Evolutionary conservation across 2,113 vertebrate species (phyloP), one percentile per base, ranked within the genome.

Genomic region (Ramphastos sulfuratus): DNA sequence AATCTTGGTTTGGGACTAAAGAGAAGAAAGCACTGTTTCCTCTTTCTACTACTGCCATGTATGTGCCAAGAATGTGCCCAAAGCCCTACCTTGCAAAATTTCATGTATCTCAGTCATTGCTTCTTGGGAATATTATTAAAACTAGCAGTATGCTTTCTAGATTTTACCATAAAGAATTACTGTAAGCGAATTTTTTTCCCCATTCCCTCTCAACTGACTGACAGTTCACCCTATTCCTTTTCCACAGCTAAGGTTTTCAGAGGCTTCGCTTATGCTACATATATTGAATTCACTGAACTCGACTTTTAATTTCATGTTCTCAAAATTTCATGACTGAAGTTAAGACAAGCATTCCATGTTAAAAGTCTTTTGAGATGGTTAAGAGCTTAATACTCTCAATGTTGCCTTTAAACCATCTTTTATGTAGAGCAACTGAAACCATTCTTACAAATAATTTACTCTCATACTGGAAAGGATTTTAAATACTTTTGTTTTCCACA

Each of bases 401-500:
- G 90, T 75, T 94, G 90, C 93, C 92, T 94, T 95, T 80, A 74
- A 95, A 87, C 14, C 5, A 39, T 23, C 75, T 80, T 15, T 73
- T 71, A 74, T 1, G 7, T 7, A 75, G 7, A 90, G 37, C 23
- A 93, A 85, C 54, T 37, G 59, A 90, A 89, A 74, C 6, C 17
- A 54, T 56, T 82, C n/a, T 61, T 73, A 55, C 3, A 44, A 79
- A 4, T 86, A 67, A 78, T 90, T 86, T 82, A 71, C 70, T n/a
- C 8, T 82, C 21, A 60, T 24, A 55, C 13, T 74, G 44, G 12
- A 83, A 93, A 91, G 81, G 80, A 91, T 90, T 87, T 90, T 4
- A 83, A 86, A 96, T 95, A n/a, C 66, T 95, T 90, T 86, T 94
- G 94, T 92, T 88, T 91, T 96, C 86, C 85, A 56, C 56, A 27